Percentiles rank a stretch among this genome's conserved stretches.
These are phyloP conservation scores for Caenorhabditis latens DNA, from an alignment of 1,140 invertebrate species.

Conservation along the genomic window DNA sequence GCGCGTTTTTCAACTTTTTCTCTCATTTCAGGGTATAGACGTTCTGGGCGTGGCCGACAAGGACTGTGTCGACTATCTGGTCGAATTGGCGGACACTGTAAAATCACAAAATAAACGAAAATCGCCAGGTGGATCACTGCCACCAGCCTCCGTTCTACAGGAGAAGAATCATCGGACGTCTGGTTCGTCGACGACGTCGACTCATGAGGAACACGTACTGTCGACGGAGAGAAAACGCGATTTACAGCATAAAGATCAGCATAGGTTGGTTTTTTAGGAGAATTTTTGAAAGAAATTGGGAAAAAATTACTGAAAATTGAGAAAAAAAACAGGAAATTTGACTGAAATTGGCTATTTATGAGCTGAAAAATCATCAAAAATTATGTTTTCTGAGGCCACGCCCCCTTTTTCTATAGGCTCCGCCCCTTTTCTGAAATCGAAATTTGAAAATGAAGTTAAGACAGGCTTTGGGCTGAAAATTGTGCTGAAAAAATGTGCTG, in stretches of 20 bases:
- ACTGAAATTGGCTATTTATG: no score
- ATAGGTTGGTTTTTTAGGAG: constrained; percentile 9
- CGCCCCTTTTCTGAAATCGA: no score
- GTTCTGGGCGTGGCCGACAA: constrained; percentile 75
- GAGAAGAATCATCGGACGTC: constrained; percentile 51
- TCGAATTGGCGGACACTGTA: constrained; percentile 67
- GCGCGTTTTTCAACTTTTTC: neutral
- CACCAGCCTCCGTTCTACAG: constrained; percentile 45
- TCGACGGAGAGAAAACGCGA: constrained; percentile 56
- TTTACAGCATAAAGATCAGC: constrained; percentile 57
- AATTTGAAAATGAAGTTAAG: no score
- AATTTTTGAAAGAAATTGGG: neutral
- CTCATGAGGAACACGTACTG: constrained; percentile 55
- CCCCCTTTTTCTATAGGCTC: no score
- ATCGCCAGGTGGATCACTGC: neutral
- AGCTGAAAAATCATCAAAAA: no score
- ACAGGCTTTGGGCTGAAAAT: no score
- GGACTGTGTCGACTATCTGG: constrained; percentile 72
- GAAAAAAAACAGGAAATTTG: neutral
- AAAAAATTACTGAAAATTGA: neutral
- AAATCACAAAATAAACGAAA: constrained; percentile 37
- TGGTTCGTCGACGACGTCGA: neutral
- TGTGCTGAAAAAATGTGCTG: no score
- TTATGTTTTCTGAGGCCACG: no score
- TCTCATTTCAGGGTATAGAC: constrained; percentile 73